Conservation (phyloP, 1,140 invertebrate genomes). For the Telenomus remus region DNA sequence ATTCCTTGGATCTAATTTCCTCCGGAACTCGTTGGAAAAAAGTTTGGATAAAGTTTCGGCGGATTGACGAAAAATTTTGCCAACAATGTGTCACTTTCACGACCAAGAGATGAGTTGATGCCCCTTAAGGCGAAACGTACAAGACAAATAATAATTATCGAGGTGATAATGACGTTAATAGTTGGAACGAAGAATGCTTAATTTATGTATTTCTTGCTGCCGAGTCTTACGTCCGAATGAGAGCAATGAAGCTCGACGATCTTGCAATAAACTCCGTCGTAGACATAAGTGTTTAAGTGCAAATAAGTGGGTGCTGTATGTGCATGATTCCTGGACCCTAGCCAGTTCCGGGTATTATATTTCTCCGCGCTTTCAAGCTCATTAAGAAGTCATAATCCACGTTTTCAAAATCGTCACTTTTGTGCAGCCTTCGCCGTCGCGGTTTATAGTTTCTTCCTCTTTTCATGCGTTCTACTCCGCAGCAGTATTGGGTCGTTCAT, state of each 20-base stretch:
- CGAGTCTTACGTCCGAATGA: constrained; percentile 61
- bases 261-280: constrained; percentile 57
- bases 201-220: constrained; percentile 45
- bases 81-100: background rate
- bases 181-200: constrained; percentile 28
- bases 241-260: constrained; percentile 64
- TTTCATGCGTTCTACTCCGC: background rate
- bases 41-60: no score
- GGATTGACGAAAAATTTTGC: background rate
- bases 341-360: constrained; percentile 54
- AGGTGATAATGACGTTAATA: constrained; percentile 40
- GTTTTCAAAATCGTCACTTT: constrained; percentile 51
- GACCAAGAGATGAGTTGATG: background rate
- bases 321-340: constrained; percentile 42
- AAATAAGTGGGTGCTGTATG: constrained; percentile 42
- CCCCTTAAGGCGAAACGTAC: background rate
- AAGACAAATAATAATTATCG: constrained; percentile 37
- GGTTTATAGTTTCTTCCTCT: background rate
- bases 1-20: no score
- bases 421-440: background rate
- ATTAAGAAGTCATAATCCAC: constrained; percentile 61
- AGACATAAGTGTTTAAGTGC: constrained; percentile 49
- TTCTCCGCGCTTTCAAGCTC: constrained; percentile 45
- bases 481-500: background rate
- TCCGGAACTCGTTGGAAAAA: no score